A percentile compares a stretch with the other conserved stretches of the same genome.
phyloP scores from a whole-genome alignment of 1,140 invertebrate species.

The Pogonus chalceus region DNA sequence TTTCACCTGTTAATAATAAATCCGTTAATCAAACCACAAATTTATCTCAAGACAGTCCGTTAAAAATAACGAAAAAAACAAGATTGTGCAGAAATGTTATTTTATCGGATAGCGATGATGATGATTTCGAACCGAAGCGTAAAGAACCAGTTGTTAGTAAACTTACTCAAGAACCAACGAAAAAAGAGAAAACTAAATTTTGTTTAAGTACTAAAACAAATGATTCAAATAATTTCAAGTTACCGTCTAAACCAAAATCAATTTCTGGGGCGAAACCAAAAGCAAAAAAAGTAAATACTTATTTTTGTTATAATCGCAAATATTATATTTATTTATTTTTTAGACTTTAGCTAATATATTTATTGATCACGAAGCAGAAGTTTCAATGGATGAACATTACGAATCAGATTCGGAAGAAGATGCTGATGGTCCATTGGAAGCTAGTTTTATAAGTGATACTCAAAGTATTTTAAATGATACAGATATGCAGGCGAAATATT shows the following conservation, averaged over 20 bases:
- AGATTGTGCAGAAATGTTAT: background rate
- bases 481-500: slow-evolving; percentile 26
- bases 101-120: background rate
- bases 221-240: no score
- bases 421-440: slow-evolving; percentile 20
- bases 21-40: background rate
- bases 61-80: background rate
- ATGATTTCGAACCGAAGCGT: background rate
- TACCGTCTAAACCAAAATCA: no score
- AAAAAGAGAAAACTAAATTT: no score
- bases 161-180: no score
- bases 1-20: background rate
- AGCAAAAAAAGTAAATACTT: no score
- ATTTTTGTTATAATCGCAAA: no score
- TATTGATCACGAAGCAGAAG: slow-evolving; percentile 25
- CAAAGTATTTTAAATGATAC: slow-evolving; percentile 18
- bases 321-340: no score
- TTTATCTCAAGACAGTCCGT: background rate
- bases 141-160: no score
- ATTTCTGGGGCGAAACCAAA: no score
- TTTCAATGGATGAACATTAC: slow-evolving; percentile 21
- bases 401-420: slow-evolving; percentile 22
- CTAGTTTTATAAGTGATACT: slow-evolving; percentile 30
- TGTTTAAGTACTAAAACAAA: no score
- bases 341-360: no score